These are phyloP conservation scores for Drepana arcuata DNA, from an alignment of 1,140 invertebrate genomes.

Conservation along the genomic window DNA sequence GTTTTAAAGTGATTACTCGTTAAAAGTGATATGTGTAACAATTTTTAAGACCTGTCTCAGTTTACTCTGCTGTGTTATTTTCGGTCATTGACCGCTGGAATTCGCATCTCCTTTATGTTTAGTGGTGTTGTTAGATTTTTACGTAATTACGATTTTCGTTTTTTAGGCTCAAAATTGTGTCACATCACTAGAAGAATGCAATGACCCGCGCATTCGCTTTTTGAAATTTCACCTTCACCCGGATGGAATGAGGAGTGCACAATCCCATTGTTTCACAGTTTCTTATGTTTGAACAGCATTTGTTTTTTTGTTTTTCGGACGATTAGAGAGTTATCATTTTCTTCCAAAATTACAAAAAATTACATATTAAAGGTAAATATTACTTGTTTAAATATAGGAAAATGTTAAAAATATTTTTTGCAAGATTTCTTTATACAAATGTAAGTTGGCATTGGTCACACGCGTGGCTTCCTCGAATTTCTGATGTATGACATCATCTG, in stretches of 20 bases:
- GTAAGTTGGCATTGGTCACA: constrained; percentile 34
- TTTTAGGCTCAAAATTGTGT: constrained; percentile 58
- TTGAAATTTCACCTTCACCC: constrained; percentile 62
- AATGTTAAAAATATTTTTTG: constrained; percentile 16
- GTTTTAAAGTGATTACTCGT: constrained; percentile 57
- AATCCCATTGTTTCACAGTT: constrained; percentile 66
- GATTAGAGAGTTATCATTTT: constrained; percentile 64
- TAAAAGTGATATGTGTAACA: constrained; percentile 56
- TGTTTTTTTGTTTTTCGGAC: constrained; percentile 73
- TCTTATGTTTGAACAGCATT: constrained; percentile 71
- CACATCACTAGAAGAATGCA: constrained; percentile 63
- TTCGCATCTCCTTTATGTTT: constrained; percentile 66
- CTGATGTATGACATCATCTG: constrained; percentile 56
- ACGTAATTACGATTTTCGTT: constrained; percentile 51
- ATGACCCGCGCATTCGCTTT: constrained; percentile 63
- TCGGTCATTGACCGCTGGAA: constrained; percentile 72
- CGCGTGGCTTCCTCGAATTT: constrained; percentile 51
- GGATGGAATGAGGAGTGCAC: constrained; percentile 69
- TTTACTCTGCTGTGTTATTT: constrained; percentile 67
- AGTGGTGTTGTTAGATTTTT: constrained; percentile 41
- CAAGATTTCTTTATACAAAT: constrained; percentile 25
- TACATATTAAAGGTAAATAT: constrained; percentile 69
- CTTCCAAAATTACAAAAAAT: constrained; percentile 71
- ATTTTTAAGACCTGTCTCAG: constrained; percentile 55
- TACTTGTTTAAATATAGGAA: constrained; percentile 14